phyloP scores from a whole-genome alignment of 2,797 vertebrate species.

The Rhinatrema bivittatum region DNA sequence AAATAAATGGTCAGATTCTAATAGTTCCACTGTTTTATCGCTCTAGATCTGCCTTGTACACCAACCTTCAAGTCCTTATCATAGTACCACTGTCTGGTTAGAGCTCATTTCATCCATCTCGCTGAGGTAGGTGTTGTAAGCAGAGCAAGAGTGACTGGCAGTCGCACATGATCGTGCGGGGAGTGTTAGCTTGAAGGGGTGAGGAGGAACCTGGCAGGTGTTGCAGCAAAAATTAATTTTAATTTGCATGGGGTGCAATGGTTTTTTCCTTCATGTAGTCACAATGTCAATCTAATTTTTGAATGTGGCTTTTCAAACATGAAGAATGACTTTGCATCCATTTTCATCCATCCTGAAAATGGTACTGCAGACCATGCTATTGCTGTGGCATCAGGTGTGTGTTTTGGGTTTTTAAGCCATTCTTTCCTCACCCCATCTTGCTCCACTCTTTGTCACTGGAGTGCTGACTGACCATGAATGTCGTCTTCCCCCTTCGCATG shows the following conservation, averaged over 20 bases:
- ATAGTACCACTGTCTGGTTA: rapidly evolving
- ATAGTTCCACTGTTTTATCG: no score
- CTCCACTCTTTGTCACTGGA: background rate
- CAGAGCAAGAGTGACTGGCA: conserved; percentile 45
- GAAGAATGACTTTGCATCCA: no score
- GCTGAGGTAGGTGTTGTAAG: conserved; percentile 26
- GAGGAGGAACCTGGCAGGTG: conserved; percentile 11
- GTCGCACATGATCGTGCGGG: conserved; percentile 25
- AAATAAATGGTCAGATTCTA: no score
- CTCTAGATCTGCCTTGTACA: no score
- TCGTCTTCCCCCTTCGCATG: conserved; percentile 30
- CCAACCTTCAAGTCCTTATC: no score
- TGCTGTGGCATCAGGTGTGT: no score
- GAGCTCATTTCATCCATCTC: background rate
- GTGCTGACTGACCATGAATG: conserved; percentile 35
- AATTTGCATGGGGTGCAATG: background rate
- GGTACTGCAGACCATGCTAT: no score
- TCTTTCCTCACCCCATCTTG: conserved; percentile 12
- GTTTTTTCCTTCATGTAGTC: background rate
- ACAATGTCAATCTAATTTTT: rapidly evolving
- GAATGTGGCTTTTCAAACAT: background rate
- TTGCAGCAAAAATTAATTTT: rapidly evolving
- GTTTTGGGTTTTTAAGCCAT: no score
- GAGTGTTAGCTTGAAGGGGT: conserved; percentile 1
- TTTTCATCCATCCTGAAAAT: no score